Evolutionary conservation across 2,888 invertebrate species (phyloP).

Genomic region (Mycalesis mineus): DNA sequence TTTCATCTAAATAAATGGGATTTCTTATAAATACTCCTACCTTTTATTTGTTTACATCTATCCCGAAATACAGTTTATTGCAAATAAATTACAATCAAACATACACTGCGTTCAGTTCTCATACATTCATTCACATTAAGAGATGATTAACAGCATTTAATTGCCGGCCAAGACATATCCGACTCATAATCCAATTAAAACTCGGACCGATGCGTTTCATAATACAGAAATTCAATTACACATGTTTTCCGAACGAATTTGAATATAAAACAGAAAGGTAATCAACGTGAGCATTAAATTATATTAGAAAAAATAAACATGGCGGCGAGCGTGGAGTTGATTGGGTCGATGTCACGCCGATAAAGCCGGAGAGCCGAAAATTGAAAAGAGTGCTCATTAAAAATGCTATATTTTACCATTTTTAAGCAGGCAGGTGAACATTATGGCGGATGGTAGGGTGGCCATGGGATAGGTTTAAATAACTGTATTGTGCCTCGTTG

Average conservation of each 20-base stretch:
- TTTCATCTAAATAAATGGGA: too few relatives aligned
- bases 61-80: slow-evolving; percentile 16
- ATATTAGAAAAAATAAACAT: slow-evolving; percentile 41
- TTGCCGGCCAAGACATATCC: slow-evolving; percentile 21
- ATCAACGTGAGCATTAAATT: slow-evolving; percentile 55
- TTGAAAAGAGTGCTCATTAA: slow-evolving; percentile 75
- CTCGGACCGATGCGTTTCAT: slow-evolving; percentile 34
- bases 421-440: slow-evolving; percentile 72
- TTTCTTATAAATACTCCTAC: too few relatives aligned
- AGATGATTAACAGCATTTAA: slow-evolving; percentile 19
- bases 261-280: slow-evolving; percentile 62
- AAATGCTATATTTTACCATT: slow-evolving; percentile 75
- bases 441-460: slow-evolving; percentile 52
- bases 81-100: slow-evolving; percentile 29
- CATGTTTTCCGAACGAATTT: slow-evolving; percentile 24
- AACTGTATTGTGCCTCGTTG: too few relatives aligned
- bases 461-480: slow-evolving; percentile 46
- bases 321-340: slow-evolving; percentile 62
- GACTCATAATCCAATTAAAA: slow-evolving; percentile 28
- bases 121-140: slow-evolving; percentile 24
- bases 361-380: slow-evolving; percentile 73
- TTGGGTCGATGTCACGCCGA: slow-evolving; percentile 77
- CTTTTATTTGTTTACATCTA: neutral
- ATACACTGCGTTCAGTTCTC: neutral
- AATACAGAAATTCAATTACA: slow-evolving; percentile 46